Percentiles rank a stretch among this genome's conserved stretches.
Conservation (phyloP, 2,888 invertebrate species). For the Noctua fimbriata region DNA sequence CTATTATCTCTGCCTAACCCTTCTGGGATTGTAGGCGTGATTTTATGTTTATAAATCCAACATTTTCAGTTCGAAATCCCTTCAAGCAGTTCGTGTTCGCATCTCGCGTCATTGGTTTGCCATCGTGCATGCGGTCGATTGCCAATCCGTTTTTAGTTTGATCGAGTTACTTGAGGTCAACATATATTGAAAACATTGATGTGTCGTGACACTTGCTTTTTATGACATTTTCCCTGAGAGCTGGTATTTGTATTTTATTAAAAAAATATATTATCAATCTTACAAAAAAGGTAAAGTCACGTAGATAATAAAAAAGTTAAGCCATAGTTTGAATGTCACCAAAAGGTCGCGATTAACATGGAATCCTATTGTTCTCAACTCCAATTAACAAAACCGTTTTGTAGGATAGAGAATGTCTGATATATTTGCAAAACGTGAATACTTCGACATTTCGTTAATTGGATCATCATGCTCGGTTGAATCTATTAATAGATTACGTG, state of each 20-base stretch:
- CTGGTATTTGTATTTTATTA: neutral
- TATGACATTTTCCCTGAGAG: neutral
- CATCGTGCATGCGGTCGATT: neutral
- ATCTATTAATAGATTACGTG: neutral
- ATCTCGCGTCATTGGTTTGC: neutral
- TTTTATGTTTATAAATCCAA: neutral
- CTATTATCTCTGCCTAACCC: too few relatives aligned
- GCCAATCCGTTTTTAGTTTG: neutral
- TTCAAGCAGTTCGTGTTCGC: neutral
- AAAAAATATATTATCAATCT: neutral
- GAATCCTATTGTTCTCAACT: neutral
- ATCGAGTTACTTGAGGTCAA: neutral
- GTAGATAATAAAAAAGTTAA: neutral
- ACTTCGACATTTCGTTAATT: constrained; percentile 19
- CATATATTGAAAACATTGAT: neutral
- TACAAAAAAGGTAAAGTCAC: neutral
- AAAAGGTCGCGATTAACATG: neutral
- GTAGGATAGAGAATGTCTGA: constrained; percentile 5
- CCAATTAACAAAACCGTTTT: neutral
- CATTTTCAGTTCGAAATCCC: neutral
- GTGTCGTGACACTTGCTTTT: neutral
- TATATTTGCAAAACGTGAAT: neutral
- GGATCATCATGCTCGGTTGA: constrained; percentile 20
- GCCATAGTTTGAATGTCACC: neutral
- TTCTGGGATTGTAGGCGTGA: too few relatives aligned